Evolutionary conservation across 2,888 invertebrate genomes (phyloP).

Genomic region (Diloba caeruleocephala): DNA sequence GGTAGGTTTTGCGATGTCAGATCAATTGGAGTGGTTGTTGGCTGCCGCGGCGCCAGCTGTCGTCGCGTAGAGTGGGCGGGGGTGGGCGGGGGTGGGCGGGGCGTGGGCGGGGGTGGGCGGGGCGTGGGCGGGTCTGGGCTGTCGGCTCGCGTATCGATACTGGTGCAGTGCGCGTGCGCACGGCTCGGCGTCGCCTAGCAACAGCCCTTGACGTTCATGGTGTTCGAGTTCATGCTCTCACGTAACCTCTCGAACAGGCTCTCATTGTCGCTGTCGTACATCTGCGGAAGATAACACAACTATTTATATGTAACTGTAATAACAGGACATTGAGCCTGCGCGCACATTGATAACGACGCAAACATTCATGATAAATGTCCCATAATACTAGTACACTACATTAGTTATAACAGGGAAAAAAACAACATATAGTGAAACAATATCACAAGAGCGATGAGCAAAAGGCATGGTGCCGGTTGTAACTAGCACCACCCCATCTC

Average conservation of each 20-base stretch:
- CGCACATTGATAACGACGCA: constrained; percentile 13
- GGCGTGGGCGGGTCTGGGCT: not conserved
- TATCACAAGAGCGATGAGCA: constrained; percentile 13
- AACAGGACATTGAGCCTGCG: constrained; percentile 7
- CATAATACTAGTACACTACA: too few species aligned
- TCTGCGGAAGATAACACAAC: constrained; percentile 47
- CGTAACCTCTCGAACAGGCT: constrained; percentile 69
- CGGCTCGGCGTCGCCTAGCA: constrained; percentile 25
- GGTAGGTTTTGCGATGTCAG: not conserved
- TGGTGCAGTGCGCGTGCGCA: constrained; percentile 9
- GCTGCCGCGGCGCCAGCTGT: constrained; percentile 37
- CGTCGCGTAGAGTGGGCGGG: too few species aligned
- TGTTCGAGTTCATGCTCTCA: constrained; percentile 57
- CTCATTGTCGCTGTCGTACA: constrained; percentile 71
- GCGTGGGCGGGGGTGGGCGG: too few species aligned
- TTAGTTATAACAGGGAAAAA: too few species aligned
- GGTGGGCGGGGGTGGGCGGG: too few species aligned
- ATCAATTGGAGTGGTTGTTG: constrained; percentile 25
- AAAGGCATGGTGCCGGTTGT: too few species aligned
- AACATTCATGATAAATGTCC: constrained; percentile 10
- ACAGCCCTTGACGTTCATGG: constrained; percentile 59
- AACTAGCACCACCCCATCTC: too few species aligned
- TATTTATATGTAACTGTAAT: constrained; percentile 14
- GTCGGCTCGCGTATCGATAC: constrained; percentile 22
- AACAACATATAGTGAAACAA: too few species aligned